phyloP scores from a whole-genome alignment of 1,140 invertebrate genomes.

The Caerostris darwini region DNA sequence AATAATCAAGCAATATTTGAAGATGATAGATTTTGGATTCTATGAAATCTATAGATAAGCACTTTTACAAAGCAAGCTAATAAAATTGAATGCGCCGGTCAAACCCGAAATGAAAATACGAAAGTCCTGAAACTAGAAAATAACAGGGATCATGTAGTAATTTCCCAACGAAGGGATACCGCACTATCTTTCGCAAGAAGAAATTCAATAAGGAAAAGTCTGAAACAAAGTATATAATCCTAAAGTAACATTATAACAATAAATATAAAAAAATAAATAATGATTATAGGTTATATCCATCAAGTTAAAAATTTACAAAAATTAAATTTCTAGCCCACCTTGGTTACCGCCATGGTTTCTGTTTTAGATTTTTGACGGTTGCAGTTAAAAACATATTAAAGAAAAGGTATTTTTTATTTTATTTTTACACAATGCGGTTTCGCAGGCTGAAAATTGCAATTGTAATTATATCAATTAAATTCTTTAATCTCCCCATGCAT shows the following conservation, averaged over 20 bases:
- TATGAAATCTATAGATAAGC: no score
- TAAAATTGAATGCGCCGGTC: slow-evolving; percentile 1
- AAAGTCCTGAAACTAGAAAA: not conserved
- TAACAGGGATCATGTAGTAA: slow-evolving; percentile 37
- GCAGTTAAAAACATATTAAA: not conserved
- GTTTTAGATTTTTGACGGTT: not conserved
- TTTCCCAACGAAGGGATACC: not conserved
- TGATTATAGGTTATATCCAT: not conserved
- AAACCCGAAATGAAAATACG: not conserved
- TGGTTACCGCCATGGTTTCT: slow-evolving; percentile 50
- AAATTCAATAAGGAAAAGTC: not conserved
- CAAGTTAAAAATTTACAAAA: not conserved
- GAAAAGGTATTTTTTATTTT: not conserved
- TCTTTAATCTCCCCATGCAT: no score
- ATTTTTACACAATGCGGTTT: no score
- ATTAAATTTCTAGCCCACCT: slow-evolving; percentile 27
- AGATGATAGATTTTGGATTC: no score
- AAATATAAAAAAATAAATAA: not conserved
- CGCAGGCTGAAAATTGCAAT: no score
- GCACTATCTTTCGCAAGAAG: not conserved
- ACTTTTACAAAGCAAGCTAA: not conserved
- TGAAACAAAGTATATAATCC: no score
- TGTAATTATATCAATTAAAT: no score
- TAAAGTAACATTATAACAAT: not conserved
- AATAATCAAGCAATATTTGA: no score